Conservation (phyloP, 1,140 invertebrate genomes). For the Saccostrea glomerata region DNA sequence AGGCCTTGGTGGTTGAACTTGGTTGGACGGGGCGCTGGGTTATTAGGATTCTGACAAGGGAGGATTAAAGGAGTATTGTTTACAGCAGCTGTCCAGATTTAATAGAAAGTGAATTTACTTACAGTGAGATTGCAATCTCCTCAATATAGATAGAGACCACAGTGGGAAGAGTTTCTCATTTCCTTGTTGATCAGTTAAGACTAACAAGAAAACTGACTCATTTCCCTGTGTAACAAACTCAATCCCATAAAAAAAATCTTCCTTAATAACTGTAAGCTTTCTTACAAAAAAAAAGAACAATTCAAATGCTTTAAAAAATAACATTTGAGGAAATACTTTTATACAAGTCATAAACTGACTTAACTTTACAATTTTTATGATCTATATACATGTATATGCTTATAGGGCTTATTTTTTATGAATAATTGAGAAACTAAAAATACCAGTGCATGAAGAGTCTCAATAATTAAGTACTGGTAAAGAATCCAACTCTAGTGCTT, state of each 20-base stretch:
- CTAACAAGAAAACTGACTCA: constrained; percentile 2
- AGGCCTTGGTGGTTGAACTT: not conserved
- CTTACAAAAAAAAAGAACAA: not conserved
- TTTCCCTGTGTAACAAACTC: not conserved
- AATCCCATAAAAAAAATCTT: not conserved
- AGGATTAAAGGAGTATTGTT: constrained; percentile 8
- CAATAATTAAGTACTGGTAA: too few species aligned
- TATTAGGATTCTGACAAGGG: not conserved
- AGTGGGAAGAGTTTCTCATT: constrained; percentile 14
- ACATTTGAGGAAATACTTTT: not conserved
- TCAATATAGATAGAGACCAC: not conserved
- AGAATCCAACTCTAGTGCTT: too few species aligned
- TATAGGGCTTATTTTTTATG: too few species aligned
- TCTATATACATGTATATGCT: too few species aligned
- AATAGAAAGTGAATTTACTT: constrained; percentile 32
- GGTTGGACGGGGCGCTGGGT: not conserved
- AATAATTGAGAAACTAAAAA: too few species aligned
- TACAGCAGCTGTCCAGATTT: constrained; percentile 30
- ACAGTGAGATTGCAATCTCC: not conserved
- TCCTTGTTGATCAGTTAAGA: not conserved
- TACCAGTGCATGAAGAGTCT: too few species aligned
- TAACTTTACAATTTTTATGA: not conserved
- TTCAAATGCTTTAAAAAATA: not conserved
- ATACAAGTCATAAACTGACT: not conserved
- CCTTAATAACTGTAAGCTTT: not conserved